Conservation (phyloP, 1,140 invertebrate genomes). For the Apis dorsata region DNA sequence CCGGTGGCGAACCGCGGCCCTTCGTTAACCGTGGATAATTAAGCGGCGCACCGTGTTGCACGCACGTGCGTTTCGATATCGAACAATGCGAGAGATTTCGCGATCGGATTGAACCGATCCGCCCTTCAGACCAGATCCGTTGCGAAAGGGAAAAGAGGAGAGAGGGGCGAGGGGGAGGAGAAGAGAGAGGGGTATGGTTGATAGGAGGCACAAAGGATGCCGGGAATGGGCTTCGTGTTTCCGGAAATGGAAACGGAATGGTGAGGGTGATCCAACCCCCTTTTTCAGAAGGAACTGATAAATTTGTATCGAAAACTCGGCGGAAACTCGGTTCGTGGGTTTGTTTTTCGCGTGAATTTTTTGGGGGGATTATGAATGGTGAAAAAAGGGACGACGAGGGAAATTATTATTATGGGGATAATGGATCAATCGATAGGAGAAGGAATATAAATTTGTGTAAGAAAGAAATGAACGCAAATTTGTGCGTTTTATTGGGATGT, state of each 20-base stretch:
- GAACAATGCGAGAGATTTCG: slow-evolving; percentile 43
- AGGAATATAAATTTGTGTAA: too few relatives aligned
- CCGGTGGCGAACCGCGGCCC: slow-evolving; percentile 38
- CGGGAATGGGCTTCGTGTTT: slow-evolving; percentile 30
- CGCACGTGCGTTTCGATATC: slow-evolving; percentile 23
- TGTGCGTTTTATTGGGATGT: too few relatives aligned
- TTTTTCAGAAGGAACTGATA: slow-evolving; percentile 12
- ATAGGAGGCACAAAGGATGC: slow-evolving; percentile 22
- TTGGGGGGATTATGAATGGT: too few relatives aligned
- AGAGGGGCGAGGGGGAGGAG: neutral
- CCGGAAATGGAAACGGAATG: slow-evolving; percentile 39
- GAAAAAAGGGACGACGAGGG: too few relatives aligned
- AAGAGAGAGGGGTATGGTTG: neutral
- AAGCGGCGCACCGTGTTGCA: slow-evolving; percentile 33
- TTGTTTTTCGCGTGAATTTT: neutral
- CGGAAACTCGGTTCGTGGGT: neutral
- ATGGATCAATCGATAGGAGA: too few relatives aligned
- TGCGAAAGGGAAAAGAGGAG: neutral
- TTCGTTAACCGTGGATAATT: slow-evolving; percentile 58
- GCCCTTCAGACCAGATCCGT: neutral
- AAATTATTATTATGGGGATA: too few relatives aligned
- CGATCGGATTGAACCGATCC: slow-evolving; percentile 23
- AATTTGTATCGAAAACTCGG: slow-evolving; percentile 10
- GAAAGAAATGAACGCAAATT: too few relatives aligned
- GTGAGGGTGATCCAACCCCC: neutral